Evolutionary conservation across 1,140 invertebrate genomes (phyloP).

Genomic region (Pogonomyrmex californicus): DNA sequence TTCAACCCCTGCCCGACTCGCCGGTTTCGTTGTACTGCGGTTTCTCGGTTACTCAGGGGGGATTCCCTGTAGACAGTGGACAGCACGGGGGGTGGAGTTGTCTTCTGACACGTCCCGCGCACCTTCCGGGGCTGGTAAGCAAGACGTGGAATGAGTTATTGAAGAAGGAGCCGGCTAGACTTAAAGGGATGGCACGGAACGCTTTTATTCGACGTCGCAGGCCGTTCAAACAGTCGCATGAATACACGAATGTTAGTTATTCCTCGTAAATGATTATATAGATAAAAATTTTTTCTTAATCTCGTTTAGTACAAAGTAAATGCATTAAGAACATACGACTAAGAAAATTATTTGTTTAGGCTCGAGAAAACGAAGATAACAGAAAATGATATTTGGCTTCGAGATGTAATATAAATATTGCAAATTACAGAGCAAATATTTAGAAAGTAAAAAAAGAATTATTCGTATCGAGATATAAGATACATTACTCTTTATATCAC

Average conservation of each 20-base stretch:
- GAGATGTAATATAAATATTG: not conserved
- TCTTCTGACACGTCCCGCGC: constrained; percentile 54
- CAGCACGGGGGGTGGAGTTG: constrained; percentile 59
- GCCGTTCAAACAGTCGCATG: not conserved
- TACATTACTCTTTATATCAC: not conserved
- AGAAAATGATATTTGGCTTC: constrained; percentile 31
- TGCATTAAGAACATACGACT: not conserved
- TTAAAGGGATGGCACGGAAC: constrained; percentile 56
- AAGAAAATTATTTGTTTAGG: not conserved
- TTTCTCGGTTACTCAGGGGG: constrained; percentile 57
- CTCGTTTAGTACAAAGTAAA: not conserved
- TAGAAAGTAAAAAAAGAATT: not conserved
- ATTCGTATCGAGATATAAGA: not conserved
- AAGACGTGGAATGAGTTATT: constrained; percentile 68
- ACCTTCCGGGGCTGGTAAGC: constrained; percentile 36
- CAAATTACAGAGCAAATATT: constrained; percentile 6
- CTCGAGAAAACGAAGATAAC: constrained; percentile 1
- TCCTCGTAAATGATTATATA: not conserved
- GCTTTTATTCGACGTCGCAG: not conserved
- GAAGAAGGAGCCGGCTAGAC: constrained; percentile 55
- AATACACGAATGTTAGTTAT: not conserved
- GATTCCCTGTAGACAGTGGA: constrained; percentile 47
- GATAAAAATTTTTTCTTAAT: not conserved
- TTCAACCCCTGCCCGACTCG: constrained; percentile 38
- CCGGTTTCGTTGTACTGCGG: constrained; percentile 66